Base-by-base conservation (phyloP, 2,113 vertebrate genomes). In the Poecile atricapillus region DNA sequence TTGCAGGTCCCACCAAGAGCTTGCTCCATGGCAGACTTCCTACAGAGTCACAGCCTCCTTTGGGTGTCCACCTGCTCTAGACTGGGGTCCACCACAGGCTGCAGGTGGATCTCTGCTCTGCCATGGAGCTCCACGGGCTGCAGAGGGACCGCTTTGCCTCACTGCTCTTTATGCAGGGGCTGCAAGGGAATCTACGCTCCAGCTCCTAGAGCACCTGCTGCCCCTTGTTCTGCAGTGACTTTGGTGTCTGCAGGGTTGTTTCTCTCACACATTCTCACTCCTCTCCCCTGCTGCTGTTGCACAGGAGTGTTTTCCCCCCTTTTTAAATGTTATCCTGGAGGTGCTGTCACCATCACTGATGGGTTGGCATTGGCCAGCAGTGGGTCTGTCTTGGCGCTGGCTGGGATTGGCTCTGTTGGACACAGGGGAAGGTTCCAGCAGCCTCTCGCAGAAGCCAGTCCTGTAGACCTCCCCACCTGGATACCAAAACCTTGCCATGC, bases 271-370 rank as follows among this genome's bases (percentile, higher is more conserved):
- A 1, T 67, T 52, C 23, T 74, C 77, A 8, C 44, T 74, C 12
- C 44, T 59, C 10, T 65, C 23, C 13, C 17, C 30, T n/a, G 15
- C 19, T 60, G 33, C 37, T 21, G 28, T 67, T 59, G 28, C 6
- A 19, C 22, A 33, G 22, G 17, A 25, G 10, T 55, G 55, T 33
- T 78, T 56, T 10, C 10, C 8, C 23, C 3, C 4, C 9, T 39
- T 85, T 39, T 70, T 7, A 49, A n/a, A 19, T 33, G 16, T 77
- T 90, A 20, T 35, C 33, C 9, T 2, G 13, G 64, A 31, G 7
- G 24, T 4, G 2, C 47, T 83, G 5, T 47, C 46, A 13, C 20
- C 0, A 0, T 74, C 21, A 6, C 13, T 75, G 49, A 5, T 53
- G 62, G 13, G 13, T 18, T 5, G 10, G 49, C 2, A 0, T 53